phyloP scores from a whole-genome alignment of 1,140 invertebrate genomes.

The Pectinophora gossypiella region DNA sequence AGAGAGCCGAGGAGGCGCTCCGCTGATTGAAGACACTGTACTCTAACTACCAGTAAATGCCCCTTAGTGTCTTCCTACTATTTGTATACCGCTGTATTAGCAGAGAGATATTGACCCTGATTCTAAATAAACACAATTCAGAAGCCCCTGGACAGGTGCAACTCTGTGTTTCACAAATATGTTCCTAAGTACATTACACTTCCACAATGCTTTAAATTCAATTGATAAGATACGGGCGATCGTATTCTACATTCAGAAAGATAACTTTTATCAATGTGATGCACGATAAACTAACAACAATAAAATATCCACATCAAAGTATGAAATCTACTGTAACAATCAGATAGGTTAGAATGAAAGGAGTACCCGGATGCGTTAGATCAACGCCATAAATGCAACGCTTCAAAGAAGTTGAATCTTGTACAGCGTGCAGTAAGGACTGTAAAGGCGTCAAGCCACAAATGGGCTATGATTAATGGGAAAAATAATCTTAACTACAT shows the following conservation, averaged over 20 bases:
- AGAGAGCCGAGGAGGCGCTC: slow-evolving; percentile 62
- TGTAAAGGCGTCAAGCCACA: slow-evolving; percentile 14
- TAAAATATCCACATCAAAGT: too few species aligned
- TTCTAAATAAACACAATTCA: neutral
- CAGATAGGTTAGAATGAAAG: neutral
- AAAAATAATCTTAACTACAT: slow-evolving; percentile 20
- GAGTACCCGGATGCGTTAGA: neutral
- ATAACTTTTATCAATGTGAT: too few species aligned
- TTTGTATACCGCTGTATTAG: slow-evolving; percentile 23
- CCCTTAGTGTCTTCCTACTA: slow-evolving; percentile 34
- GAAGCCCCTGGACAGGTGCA: neutral
- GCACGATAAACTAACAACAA: too few species aligned
- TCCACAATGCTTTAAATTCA: too few species aligned
- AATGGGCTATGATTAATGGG: slow-evolving; percentile 23
- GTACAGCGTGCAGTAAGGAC: neutral
- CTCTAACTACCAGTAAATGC: slow-evolving; percentile 43
- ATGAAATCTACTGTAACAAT: too few species aligned
- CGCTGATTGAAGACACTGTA: slow-evolving; percentile 63
- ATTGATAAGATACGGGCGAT: too few species aligned
- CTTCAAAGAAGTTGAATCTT: neutral
- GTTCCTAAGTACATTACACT: too few species aligned
- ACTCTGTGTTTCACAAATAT: neutral
- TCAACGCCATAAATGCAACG: neutral
- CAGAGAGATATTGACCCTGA: neutral
- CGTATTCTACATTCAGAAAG: too few species aligned